These are phyloP conservation scores for Silurus asotus DNA, from an alignment of 2,113 vertebrate species.

Conservation along the genomic window DNA sequence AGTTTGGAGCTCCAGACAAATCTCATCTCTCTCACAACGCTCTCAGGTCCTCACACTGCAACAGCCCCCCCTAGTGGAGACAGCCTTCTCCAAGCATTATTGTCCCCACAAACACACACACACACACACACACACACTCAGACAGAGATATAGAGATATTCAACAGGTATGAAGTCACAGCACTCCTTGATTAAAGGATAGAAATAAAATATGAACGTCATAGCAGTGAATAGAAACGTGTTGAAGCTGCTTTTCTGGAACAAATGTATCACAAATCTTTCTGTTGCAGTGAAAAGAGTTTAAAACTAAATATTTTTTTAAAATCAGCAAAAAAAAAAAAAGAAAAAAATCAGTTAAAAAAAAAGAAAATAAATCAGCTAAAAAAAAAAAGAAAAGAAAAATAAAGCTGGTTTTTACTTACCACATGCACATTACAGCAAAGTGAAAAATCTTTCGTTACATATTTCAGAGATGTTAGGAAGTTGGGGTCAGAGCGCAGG, in stretches of 20 bases:
- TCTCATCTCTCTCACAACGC: slow-evolving; percentile 71
- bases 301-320: background rate
- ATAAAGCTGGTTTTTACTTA: no score
- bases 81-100: background rate
- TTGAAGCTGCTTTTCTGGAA: background rate
- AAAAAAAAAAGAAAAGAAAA: no score
- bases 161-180: background rate
- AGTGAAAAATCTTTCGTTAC: no score
- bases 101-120: background rate
- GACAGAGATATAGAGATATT: background rate
- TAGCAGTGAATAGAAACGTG: background rate
- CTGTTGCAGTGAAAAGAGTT: background rate
- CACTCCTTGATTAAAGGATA: background rate
- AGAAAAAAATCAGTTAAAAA: background rate
- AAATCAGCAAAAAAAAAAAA: no score
- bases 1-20: slow-evolving; percentile 74
- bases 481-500: no score
- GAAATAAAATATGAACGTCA: no score
- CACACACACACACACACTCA: background rate
- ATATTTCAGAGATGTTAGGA: no score
- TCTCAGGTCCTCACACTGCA: slow-evolving; percentile 21
- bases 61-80: slow-evolving; percentile 63
- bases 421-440: no score
- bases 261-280: background rate
- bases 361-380: no score